These are phyloP conservation scores for Callipepla squamata DNA, from an alignment of 2,113 vertebrate genomes.

Conservation along the genomic window DNA sequence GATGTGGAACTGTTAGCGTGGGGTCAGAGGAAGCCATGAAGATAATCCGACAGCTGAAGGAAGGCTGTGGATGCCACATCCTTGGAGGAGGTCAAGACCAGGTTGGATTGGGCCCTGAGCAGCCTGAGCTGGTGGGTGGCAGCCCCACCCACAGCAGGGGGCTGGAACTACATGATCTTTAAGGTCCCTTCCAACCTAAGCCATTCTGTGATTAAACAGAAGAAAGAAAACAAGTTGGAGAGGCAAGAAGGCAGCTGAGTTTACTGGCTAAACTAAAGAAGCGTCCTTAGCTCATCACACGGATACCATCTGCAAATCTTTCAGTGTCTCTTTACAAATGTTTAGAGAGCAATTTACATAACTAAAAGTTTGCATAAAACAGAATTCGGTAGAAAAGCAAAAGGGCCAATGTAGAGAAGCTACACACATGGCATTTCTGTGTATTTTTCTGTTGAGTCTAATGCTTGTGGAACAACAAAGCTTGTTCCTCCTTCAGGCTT, in stretches of 20 bases:
- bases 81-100: too few relatives aligned
- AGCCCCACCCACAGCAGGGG: too few relatives aligned
- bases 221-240: neutral
- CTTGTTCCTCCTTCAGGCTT: neutral
- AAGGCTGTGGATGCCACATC: too few relatives aligned
- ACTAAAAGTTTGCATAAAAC: neutral
- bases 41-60: too few relatives aligned
- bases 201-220: neutral
- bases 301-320: neutral
- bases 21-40: too few relatives aligned
- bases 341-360: neutral
- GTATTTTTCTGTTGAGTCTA: neutral
- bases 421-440: neutral
- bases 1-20: too few relatives aligned
- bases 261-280: neutral
- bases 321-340: neutral
- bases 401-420: neutral
- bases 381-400: neutral
- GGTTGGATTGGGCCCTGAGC: too few relatives aligned
- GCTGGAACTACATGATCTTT: too few relatives aligned
- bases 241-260: neutral
- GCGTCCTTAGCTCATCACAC: neutral
- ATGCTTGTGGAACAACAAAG: neutral
- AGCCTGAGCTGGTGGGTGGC: too few relatives aligned
- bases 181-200: too few relatives aligned